phyloP scores from a whole-genome alignment of 1,140 invertebrate species.

The Drosophila leontia region DNA sequence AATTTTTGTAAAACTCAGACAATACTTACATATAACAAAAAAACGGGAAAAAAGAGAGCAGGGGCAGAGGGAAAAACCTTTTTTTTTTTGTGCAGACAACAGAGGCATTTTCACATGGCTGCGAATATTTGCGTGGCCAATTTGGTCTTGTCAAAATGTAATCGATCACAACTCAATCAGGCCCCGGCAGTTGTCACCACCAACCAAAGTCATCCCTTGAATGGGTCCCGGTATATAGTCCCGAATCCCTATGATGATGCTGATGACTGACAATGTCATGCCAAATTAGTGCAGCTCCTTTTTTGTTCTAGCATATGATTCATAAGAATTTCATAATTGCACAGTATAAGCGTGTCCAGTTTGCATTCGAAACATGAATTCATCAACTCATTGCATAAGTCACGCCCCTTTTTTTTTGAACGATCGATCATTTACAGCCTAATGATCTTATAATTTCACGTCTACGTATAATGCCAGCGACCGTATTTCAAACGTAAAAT shows the following conservation, averaged over 20 bases:
- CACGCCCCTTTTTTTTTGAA: constrained; percentile 62
- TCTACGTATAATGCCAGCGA: background rate
- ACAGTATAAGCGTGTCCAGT: constrained; percentile 82
- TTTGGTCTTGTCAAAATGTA: constrained; percentile 79
- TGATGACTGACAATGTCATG: constrained; percentile 74
- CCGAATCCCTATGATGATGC: constrained; percentile 39
- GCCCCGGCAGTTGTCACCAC: constrained; percentile 52
- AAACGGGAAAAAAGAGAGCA: too few species aligned
- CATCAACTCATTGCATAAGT: constrained; percentile 60
- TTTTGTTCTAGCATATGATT: constrained; percentile 61
- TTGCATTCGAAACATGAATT: constrained; percentile 67
- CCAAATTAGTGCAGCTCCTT: constrained; percentile 78
- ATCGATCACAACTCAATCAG: constrained; percentile 83
- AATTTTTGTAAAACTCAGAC: constrained; percentile 49
- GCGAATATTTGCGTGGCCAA: constrained; percentile 68
- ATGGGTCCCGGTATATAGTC: background rate
- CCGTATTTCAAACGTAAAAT: background rate
- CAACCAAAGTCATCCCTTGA: constrained; percentile 10
- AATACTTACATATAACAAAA: background rate
- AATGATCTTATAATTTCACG: constrained; percentile 75
- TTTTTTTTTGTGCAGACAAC: constrained; percentile 10
- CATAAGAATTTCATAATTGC: constrained; percentile 83
- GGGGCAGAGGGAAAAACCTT: background rate
- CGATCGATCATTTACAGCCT: constrained; percentile 70
- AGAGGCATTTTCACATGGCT: constrained; percentile 45